Percentiles rank a stretch among this genome's conserved stretches.
Evolutionary conservation across 2,888 invertebrate species (phyloP).

Genomic region (Lordiphosa fenestrarum): DNA sequence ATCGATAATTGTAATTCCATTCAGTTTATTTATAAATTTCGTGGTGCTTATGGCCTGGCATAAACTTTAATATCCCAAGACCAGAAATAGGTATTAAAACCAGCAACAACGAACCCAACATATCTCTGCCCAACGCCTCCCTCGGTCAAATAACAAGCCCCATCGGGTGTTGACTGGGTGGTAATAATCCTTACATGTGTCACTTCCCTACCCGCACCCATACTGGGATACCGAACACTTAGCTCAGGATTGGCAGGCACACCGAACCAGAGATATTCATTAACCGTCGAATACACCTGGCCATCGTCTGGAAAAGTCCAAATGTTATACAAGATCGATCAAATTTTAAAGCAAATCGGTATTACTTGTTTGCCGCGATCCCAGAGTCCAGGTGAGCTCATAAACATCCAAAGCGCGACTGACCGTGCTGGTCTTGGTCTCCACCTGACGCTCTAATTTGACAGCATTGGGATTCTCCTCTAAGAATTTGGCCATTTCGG

Average conservation of each 20-base stretch:
- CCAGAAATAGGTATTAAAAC: conserved; percentile 20
- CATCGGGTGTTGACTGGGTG: conserved; percentile 12
- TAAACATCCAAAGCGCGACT: conserved; percentile 6
- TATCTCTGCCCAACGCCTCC: conserved; percentile 26
- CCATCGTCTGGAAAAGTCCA: conserved; percentile 10
- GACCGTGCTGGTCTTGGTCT: background rate
- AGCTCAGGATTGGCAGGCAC: conserved; percentile 3
- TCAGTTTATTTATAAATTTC: too few relatives aligned
- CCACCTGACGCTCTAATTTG: conserved; percentile 6
- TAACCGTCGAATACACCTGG: background rate
- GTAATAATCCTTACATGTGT: conserved; percentile 15
- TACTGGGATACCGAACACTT: background rate
- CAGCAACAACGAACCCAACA: conserved; percentile 17
- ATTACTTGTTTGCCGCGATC: conserved; percentile 12
- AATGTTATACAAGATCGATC: background rate
- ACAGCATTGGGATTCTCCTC: conserved; percentile 25
- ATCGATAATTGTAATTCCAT: too few relatives aligned
- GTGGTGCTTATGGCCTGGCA: background rate
- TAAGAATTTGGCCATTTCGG: conserved; percentile 19
- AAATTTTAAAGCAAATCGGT: too few relatives aligned
- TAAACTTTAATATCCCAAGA: conserved; percentile 27
- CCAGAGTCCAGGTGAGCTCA: conserved; percentile 20
- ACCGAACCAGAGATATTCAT: conserved; percentile 1
- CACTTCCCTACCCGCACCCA: conserved; percentile 16
- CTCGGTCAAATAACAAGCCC: conserved; percentile 5